phyloP scores from a whole-genome alignment of 2,797 vertebrate genomes.

The Mormyrops boulengeri region DNA sequence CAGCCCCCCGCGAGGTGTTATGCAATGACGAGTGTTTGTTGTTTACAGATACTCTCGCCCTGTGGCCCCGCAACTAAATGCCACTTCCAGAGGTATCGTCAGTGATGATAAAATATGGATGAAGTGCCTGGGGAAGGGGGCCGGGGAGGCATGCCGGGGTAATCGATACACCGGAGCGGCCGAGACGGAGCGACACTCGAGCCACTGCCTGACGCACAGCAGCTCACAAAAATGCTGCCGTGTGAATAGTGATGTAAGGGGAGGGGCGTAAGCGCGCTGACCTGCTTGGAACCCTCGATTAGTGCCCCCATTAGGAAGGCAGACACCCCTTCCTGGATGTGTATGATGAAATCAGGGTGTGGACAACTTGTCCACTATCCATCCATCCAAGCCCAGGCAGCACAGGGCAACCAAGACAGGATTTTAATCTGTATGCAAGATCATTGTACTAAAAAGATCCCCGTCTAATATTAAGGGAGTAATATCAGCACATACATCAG shows the following conservation, averaged over 20 bases:
- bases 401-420: background rate
- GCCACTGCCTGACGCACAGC: conserved; percentile 22
- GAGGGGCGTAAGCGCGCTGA: background rate
- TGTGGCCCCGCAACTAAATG: conserved; percentile 18
- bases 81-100: conserved; percentile 24
- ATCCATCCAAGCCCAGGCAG: background rate
- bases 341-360: background rate
- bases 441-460: background rate
- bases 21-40: conserved; percentile 6
- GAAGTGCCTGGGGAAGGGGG: conserved; percentile 8
- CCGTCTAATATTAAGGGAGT: background rate
- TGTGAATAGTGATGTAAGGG: background rate
- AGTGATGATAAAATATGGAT: conserved; percentile 34
- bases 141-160: background rate
- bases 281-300: background rate
- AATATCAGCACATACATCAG: background rate
- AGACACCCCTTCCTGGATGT: background rate
- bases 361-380: background rate
- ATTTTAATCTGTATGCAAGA: background rate
- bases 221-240: background rate
- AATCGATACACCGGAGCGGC: conserved; percentile 14
- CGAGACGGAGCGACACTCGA: background rate
- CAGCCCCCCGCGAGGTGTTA: background rate
- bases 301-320: background rate
- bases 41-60: conserved; percentile 1